Base-by-base conservation (phyloP, 2,797 vertebrate genomes). In the Hippoglossus hippoglossus region DNA sequence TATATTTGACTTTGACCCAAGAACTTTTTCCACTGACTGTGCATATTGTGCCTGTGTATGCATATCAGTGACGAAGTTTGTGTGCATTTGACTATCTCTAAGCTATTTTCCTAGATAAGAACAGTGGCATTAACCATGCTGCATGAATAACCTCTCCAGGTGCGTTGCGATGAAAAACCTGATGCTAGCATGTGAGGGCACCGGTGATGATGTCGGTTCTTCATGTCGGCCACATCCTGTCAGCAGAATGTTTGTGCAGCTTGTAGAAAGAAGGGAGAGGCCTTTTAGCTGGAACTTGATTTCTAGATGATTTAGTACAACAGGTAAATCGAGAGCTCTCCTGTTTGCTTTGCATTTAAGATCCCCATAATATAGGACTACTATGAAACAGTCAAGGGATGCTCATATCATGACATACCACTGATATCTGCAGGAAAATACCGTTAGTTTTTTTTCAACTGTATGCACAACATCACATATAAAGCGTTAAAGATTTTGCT, bases 401-500 rank as follows among this genome's bases (percentile, higher is more conserved):
- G 21, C 21, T 5, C 24, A 46, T 73, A 66, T 76, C 61, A 44
- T 10, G 15, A 63, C 52, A 67, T 21, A 56, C 46, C 46, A 80
- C 53, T 16, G 47, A 44, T 66, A 52, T 25, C 0, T 1, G 9
- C 18, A 22, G 52, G 25, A 64, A 24, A 65, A 63, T 25, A n/a
- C 19, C 5, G 19, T 22, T 63, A 9, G 5, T 18, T 19, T 34
- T 60, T 71, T 28, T 59, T 26, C 59, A 49, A 46, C 36, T 50
- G 34, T 16, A 73, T 69, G 67, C 52, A 68, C 1, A 1, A 41
- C 51, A 64, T 79, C 44, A 76, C 63, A 74, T 16, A 86, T 75
- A 67, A 61, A 52, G 39, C 56, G 72, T 82, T 75, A 56, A 85
- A 84, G 80, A 73, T 87, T 86, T 54, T 79, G 74, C 41, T 78